Conservation (phyloP, 2,888 invertebrate species). For the Ophraella communa region DNA sequence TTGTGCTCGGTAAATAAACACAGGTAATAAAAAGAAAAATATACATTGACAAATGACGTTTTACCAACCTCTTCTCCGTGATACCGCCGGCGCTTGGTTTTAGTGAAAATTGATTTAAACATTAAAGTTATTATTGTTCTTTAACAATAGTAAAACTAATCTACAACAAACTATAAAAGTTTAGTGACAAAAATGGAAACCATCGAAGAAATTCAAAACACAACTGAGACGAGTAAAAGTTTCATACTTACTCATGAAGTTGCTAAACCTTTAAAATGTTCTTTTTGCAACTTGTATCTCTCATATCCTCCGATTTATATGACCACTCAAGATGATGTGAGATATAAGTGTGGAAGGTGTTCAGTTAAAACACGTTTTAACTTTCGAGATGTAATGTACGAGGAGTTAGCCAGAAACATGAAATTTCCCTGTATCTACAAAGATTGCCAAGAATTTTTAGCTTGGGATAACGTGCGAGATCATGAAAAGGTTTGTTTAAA, state of each 20-base stretch:
- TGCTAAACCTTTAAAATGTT: constrained; percentile 25
- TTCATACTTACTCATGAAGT: constrained; percentile 25
- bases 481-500: constrained; percentile 33
- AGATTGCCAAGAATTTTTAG: constrained; percentile 24
- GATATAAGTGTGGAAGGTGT: constrained; percentile 36
- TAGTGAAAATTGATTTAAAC: neutral
- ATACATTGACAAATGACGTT: neutral
- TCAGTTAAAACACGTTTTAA: constrained; percentile 28
- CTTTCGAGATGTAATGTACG: constrained; percentile 29
- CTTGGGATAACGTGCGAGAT: constrained; percentile 27
- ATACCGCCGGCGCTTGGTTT: neutral
- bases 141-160: neutral
- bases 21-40: neutral
- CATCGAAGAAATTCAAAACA: neutral
- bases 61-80: neutral
- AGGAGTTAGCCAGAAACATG: constrained; percentile 35
- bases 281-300: constrained; percentile 27
- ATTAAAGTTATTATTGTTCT: neutral
- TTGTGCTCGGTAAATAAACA: neutral
- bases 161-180: neutral
- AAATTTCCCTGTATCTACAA: constrained; percentile 35
- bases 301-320: constrained; percentile 34
- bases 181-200: constrained; percentile 2
- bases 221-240: neutral
- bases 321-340: constrained; percentile 31